Conservation (phyloP, 2,888 invertebrate genomes). For the Autographa gamma region DNA sequence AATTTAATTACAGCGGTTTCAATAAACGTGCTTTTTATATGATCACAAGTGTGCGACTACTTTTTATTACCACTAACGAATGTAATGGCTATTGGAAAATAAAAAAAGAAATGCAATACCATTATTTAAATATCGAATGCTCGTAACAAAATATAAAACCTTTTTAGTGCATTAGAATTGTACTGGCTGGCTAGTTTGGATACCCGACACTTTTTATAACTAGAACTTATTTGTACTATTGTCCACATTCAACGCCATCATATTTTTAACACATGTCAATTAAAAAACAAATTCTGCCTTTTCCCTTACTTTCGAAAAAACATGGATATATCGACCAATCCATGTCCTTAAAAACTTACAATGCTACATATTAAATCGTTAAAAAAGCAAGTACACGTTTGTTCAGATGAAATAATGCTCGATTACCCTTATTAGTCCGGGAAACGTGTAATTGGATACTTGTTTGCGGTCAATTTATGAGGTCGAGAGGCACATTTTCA, state of each 20-base stretch:
- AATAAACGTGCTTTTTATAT: neutral
- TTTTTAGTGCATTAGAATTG: neutral
- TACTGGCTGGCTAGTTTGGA: neutral
- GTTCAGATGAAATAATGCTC: conserved; percentile 31
- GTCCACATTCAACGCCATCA: too few species aligned
- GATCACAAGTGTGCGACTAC: neutral
- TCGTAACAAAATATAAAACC: neutral
- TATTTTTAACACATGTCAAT: neutral
- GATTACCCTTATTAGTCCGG: conserved; percentile 36
- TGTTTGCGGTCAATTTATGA: conserved; percentile 45
- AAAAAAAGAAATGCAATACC: neutral
- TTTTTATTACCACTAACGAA: conserved; percentile 8
- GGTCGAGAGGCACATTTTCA: conserved; percentile 17
- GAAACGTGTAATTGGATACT: conserved; percentile 40
- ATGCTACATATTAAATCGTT: neutral
- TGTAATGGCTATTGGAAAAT: neutral
- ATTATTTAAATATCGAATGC: neutral
- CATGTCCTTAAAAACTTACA: neutral
- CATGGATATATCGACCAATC: neutral
- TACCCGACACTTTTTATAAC: neutral
- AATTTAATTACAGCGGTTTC: conserved; percentile 15
- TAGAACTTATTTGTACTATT: neutral
- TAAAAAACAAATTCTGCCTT: neutral
- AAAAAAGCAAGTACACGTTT: neutral
- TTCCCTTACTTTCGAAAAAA: neutral